Base-by-base conservation (phyloP, 2,797 vertebrate genomes). In the Psittacula echo region DNA sequence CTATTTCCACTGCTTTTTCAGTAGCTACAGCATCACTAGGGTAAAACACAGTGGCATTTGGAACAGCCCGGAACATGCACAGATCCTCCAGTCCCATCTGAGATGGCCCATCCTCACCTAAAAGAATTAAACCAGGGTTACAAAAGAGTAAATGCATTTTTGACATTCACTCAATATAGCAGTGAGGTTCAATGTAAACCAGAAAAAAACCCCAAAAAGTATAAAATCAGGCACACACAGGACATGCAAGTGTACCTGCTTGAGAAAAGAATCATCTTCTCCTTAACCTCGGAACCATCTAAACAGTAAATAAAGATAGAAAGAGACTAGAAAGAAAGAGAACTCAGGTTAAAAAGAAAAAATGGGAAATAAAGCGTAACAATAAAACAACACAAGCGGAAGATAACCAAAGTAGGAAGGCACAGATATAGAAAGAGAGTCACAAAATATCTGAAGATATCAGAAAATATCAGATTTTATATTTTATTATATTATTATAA, bases 41-140 rank as follows among this genome's bases (percentile, higher is more conserved):
- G 89, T 99, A 99, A 95, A 99, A 99, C 83, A 99, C 97, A 14
- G 99, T 99, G 8, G 98, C 96, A 27, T 94, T 98, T 82, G 99
- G 99, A 89, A 99, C 85, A 58, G 98, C 97, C 65, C 99, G 98
- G 94, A 99, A 99, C 98, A 99, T 98, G 94, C 98, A 98, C 85
- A 99, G 87, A 66, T 99, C 99, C 96, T 99, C 99, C 66, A 99
- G 98, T 56, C 98, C 99, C 99, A 99, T 99, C 97, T 99, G 98
- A 89, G 99, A 99, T 13, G 99, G 99, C 20, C 99, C 99, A 50
- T 99, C 98, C 97, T 99, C 99, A 93, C 99, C 99, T 99, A 95
- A 20, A 96, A 97, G 93, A 70, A 76, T 72, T 81, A 78, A 93
- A 72, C 23, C 10, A 83, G 23, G 22, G 22, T 72, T 73, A 77